Evolutionary conservation across 2,113 vertebrate species (phyloP), one percentile per base, ranked within the genome.

Genomic region (Corapipo altera): DNA sequence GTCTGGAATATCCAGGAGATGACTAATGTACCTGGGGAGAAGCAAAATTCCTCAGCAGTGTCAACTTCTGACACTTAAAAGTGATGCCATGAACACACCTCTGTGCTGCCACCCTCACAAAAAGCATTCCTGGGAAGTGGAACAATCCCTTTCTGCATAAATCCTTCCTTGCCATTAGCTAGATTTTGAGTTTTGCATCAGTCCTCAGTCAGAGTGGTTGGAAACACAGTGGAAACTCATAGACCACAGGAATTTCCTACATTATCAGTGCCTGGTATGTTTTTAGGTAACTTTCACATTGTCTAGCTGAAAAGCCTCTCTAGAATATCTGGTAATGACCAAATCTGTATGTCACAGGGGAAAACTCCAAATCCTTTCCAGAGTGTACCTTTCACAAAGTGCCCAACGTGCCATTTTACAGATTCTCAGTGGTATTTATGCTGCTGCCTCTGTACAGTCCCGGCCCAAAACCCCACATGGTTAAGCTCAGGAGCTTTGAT

Each of bases 1-100:
- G 33, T 8, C 80, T 72, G 64, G 77, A 87, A 59, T 93, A 91
- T 85, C 80, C 77, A 75, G 87, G 81, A 87, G n/a, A 55, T 67
- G 73, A 93, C 41, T 41, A 24, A 77, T 58, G 23, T 58, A 8
- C 73, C 58, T 43, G 61, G 48, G 65, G 46, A 55, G 84, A 46
- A 78, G 39, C 12, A 91, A 89, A 81, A 70, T 91, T 85, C 75
- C 82, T 65, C 64, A 78, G 15, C 9, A 75, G 30, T 23, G 33
- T 51, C 65, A 74, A 33, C 80, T 91, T 91, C 19, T 44, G 89
- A 48, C 52, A 39, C 61, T 66, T 81, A 2, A n/a, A 77, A 85
- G 58, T 27, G 57, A 51, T 51, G 55, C 55, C 23, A 9, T 15
- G 70, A 84, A 51, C 9, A 7, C 1, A 17, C 13, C 18, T 35